Evolutionary conservation across 2,888 invertebrate species (phyloP).

Genomic region (Ethmia dodecea): DNA sequence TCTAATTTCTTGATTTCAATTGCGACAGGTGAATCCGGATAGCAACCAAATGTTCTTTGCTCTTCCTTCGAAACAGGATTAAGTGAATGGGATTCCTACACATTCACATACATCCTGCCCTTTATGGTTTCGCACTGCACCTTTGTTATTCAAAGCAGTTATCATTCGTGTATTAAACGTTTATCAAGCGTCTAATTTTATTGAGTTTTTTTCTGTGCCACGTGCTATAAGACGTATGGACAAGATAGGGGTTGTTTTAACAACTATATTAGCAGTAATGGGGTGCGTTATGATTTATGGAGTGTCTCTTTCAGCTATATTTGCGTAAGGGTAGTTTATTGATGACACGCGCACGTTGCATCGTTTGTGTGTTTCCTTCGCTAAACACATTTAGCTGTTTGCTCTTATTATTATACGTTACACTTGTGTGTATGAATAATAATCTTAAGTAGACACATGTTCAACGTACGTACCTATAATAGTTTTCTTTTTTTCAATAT

Average conservation of each 20-base stretch:
- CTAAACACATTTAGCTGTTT: constrained; percentile 21
- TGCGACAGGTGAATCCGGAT: constrained; percentile 53
- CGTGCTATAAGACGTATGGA: constrained; percentile 50
- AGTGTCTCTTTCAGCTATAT: constrained; percentile 68
- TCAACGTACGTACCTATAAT: no score
- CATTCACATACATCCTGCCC: constrained; percentile 54
- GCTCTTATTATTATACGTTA: not conserved
- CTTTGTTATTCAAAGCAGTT: constrained; percentile 69
- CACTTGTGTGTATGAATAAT: no score
- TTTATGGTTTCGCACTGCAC: constrained; percentile 47
- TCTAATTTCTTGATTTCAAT: no score
- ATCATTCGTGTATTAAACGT: constrained; percentile 47
- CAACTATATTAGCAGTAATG: constrained; percentile 71
- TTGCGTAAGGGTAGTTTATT: constrained; percentile 61
- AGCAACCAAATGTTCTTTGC: constrained; percentile 51
- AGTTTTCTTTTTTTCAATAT: no score
- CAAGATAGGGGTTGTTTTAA: constrained; percentile 76
- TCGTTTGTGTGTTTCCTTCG: constrained; percentile 32
- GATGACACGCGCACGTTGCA: constrained; percentile 61
- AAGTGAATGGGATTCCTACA: constrained; percentile 40
- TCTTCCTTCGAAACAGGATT: constrained; percentile 27
- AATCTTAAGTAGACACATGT: no score
- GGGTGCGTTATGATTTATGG: constrained; percentile 71
- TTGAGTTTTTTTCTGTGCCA: constrained; percentile 51
- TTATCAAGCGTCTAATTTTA: constrained; percentile 30